These are phyloP conservation scores for Brachionus sp. DNA, from an alignment of 1,140 invertebrate species.

Conservation along the genomic window DNA sequence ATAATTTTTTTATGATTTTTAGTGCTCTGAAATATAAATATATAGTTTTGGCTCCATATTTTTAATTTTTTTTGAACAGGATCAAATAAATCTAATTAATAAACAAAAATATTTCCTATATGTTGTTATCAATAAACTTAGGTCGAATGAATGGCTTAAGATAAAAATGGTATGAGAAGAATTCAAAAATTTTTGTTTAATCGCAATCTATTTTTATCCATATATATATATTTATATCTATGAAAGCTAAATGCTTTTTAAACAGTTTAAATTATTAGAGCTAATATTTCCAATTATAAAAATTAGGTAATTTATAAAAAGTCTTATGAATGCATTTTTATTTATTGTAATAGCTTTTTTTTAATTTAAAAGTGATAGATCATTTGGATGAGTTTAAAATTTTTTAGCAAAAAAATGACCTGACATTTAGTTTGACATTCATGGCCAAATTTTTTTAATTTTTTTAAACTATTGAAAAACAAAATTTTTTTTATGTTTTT, in stretches of 20 bases:
- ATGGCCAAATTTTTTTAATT: neutral
- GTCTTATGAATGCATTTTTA: neutral
- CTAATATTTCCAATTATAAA: too few species aligned
- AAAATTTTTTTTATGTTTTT: too few species aligned
- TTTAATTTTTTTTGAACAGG: neutral
- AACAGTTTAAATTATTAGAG: too few species aligned
- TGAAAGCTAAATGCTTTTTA: too few species aligned
- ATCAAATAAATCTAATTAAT: neutral
- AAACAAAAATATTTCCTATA: neutral
- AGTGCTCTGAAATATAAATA: neutral
- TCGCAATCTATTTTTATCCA: neutral
- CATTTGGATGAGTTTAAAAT: neutral
- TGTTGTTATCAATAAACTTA: neutral
- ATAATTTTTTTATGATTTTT: neutral
- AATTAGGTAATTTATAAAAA: neutral
- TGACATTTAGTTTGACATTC: neutral
- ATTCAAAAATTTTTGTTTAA: neutral
- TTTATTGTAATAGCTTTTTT: neutral
- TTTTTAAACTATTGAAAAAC: neutral
- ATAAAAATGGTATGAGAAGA: neutral
- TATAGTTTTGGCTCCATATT: neutral
- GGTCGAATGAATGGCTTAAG: neutral
- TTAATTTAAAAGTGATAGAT: neutral
- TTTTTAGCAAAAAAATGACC: neutral
- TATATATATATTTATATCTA: neutral